Conservation (phyloP, 1,140 invertebrate genomes). For the Phortica variegata region DNA sequence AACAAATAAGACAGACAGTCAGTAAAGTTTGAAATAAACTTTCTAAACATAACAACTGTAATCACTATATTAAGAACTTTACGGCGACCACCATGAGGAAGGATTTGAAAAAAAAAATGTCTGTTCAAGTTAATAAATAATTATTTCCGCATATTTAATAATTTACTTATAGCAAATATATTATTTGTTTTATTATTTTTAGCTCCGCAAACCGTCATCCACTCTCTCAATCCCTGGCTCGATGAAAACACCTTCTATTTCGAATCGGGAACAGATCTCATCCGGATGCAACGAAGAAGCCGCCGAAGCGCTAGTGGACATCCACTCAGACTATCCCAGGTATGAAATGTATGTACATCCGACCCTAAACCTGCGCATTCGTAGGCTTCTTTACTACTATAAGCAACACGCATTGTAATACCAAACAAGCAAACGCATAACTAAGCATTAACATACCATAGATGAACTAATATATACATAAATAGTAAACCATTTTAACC, state of each 20-base stretch:
- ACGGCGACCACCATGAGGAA: too few relatives aligned
- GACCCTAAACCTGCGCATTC: conserved; percentile 18
- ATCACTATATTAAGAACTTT: too few relatives aligned
- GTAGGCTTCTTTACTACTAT: too few relatives aligned
- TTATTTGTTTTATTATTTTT: conserved; percentile 58
- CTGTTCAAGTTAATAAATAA: neutral
- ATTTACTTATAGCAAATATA: neutral
- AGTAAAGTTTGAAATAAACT: too few relatives aligned
- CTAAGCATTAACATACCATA: conserved; percentile 15
- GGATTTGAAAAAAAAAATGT: neutral
- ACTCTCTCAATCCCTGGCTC: conserved; percentile 92
- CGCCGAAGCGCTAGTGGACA: conserved; percentile 77
- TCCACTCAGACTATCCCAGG: conserved; percentile 82
- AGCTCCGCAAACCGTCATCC: conserved; percentile 95
- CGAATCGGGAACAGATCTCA: conserved; percentile 63
- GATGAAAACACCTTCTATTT: conserved; percentile 81
- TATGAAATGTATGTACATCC: conserved; percentile 56
- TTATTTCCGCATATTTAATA: neutral
- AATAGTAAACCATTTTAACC: too few relatives aligned
- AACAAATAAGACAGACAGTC: too few relatives aligned
- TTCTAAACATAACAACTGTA: neutral
- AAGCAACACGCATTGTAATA: conserved; percentile 13
- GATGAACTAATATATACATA: conserved; percentile 3
- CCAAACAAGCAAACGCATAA: neutral
- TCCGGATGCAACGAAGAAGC: conserved; percentile 69